Evolutionary conservation across 2,113 vertebrate genomes (phyloP), one percentile per base, ranked within the genome.

Genomic region (Pardalotus punctatus): DNA sequence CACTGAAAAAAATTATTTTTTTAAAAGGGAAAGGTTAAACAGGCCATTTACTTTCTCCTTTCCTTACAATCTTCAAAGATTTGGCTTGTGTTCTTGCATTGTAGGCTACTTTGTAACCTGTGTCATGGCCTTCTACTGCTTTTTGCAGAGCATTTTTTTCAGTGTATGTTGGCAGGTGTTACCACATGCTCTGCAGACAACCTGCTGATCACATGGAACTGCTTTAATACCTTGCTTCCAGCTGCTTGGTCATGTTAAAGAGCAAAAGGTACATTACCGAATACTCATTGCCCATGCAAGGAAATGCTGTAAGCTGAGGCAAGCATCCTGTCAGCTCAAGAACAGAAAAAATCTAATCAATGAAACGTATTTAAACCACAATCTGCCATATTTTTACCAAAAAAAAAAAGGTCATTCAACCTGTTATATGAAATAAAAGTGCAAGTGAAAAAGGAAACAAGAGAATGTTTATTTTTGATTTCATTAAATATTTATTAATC

Each of bases 221-320:
- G 43, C 36, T 84, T 89, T 79, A 67, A 45, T 70, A 78, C 51
- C 60, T 88, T 94, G 47, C 43, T 95, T 92, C 61, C 88, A 94
- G 80, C 64, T 88, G 69, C n/a, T 87, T 74, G n/a, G n/a, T 79
- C 16, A 3, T 81, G 43, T 93, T 76, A 76, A 92, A 84, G 48
- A 86, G 72, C 67, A 89, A 88, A 94, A 84, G 43, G 48, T 84
- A 66, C 64, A 64, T 48, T 95, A 86, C 80, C 0, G 0, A 81
- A 48, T 79, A 67, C 35, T 81, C 51, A 24, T n/a, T 43, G 60
- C 14, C 51, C 61, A 9, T 33, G 60, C 60, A 86, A 88, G 31
- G 10, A 91, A 89, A 58, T 60, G 40, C 48, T 81, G 51, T 43
- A 31, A 61, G 8, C 28, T 78, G 47, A 69, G 57, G 28, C 47